Evolutionary conservation across 2,888 invertebrate genomes (phyloP).

Genomic region (Leucozona laternaria): DNA sequence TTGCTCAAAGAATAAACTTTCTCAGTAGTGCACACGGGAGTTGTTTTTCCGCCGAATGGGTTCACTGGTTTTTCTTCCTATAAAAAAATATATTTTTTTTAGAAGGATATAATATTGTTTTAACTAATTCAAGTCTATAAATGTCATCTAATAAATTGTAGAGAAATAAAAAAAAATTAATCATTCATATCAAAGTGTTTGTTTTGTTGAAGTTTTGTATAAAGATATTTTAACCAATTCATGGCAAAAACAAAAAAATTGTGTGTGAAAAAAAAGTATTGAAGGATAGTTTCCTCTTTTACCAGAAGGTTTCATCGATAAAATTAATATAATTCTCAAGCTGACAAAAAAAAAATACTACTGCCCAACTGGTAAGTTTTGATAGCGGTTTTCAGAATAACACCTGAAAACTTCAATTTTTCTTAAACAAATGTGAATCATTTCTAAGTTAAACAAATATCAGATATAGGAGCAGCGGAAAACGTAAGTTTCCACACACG

Average conservation of each 20-base stretch:
- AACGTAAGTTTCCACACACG: neutral
- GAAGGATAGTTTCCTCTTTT: neutral
- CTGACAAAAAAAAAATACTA: neutral
- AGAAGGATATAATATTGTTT: constrained; percentile 18
- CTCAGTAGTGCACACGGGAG: constrained; percentile 53
- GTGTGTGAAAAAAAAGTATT: neutral
- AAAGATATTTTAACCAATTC: neutral
- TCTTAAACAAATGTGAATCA: constrained; percentile 50
- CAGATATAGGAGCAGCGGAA: neutral
- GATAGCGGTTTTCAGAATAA: constrained; percentile 29
- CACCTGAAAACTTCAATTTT: neutral
- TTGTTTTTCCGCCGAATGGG: constrained; percentile 63
- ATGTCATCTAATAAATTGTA: neutral
- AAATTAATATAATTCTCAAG: constrained; percentile 12
- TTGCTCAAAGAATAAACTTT: constrained; percentile 15
- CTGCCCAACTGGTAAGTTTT: constrained; percentile 53
- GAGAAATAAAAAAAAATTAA: constrained; percentile 10
- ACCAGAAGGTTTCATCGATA: constrained; percentile 1
- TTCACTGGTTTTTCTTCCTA: constrained; percentile 17
- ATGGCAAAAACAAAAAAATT: neutral
- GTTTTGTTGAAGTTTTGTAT: neutral
- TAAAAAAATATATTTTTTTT: constrained; percentile 25
- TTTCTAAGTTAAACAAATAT: constrained; percentile 14
- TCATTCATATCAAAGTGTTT: constrained; percentile 26
- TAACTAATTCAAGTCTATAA: neutral